Base-by-base conservation (phyloP, 2,113 vertebrate genomes). In the Tyto alba region DNA sequence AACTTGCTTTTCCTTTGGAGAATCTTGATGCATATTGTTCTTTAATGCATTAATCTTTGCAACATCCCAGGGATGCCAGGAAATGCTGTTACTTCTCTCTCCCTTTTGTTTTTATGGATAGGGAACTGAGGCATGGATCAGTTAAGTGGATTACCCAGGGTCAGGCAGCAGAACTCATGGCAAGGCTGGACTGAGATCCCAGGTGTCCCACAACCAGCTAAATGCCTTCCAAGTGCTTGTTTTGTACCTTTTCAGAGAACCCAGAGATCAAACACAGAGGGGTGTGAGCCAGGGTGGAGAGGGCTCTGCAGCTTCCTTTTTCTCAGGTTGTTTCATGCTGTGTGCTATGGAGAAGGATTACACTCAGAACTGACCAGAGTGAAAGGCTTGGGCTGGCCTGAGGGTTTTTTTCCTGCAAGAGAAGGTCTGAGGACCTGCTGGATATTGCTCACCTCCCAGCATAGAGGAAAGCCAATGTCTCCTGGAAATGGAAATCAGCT, bases 381-480 rank as follows among this genome's bases (percentile, higher is more conserved):
- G 23, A 50, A 78, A 74, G 27, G 7, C 22, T 62, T 5, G 1
- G 55, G 10, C 36, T 64, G 57, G 52, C 34, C 23, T 41, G 50
- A 45, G 38, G 34, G 4, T 0, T 60, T 69, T 69, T 47, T 36
- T 22, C n/a, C 36, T 80, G 36, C 6, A 52, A 30, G 47, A 36
- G 45, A 47, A 47, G 16, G 17, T 83, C n/a, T 92, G 55, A 91
- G 47, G 21, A 9, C 11, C 73, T 56, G 19, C 41, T 67, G 52
- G 36, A 10, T 38, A 29, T 19, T 11, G 9, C 26, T 79, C 10
- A 9, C 20, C 17, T 68, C 38, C 29, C 72, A 92, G 45, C 26
- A 43, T 2, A 5, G 12, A 76, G 34, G 40, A 80, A 21, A 72
- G 4, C 27, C 0, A 0, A 1, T 76, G 43, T n/a, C 13, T 22